Base-by-base conservation (phyloP, 2,888 invertebrate genomes). In the Apodemia duryi region DNA sequence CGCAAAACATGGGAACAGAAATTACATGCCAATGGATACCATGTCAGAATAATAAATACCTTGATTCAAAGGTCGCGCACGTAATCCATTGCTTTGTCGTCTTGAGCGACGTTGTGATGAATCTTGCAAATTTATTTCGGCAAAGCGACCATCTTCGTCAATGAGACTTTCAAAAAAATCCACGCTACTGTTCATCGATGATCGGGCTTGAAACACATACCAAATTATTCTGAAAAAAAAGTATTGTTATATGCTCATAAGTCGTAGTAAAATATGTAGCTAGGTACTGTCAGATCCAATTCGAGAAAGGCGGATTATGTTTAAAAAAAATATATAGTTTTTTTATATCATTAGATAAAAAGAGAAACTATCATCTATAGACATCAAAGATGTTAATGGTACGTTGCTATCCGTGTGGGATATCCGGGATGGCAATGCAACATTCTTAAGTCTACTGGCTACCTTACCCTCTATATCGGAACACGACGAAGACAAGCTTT, bases 101-200 rank as follows among this genome's bases (percentile, higher is more conserved):
- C 85, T 78, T 32, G 79, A 81, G 21, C 78, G 76, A 29, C 84
- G 78, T 49, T 79, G 79, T 46, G 78, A 64, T 1, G 85, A 78
- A 65, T 89, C 87, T 70, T 88, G 90, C 71, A 86, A 88, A 70
- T 88, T 90, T 66, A 86, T 75, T 70, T 91, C 91, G 5, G 88
- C 84, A 71, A 90, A 89, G 52, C 91, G 81, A 41, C 89, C 85
- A 73, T 91, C 91, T 74, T 89, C 89, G 68, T 94, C 94, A 76
- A 95, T 93, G 62, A 95, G 91, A 77, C 94, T 94, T 84, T 95
- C 95, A 78, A 95, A 91, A 76, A 95, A 94, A 76, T 93, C 93
- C 70, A 93, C 93, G 75, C 91, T 90, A 84, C 87, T 85, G 73
- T 89, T 89, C 91, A 91, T 91, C 75, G 88, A 81, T 76, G 84